Percentiles rank a stretch among this genome's conserved stretches.
These are phyloP conservation scores for Hucho hucho DNA, from an alignment of 2,113 vertebrate genomes.

Conservation along the genomic window DNA sequence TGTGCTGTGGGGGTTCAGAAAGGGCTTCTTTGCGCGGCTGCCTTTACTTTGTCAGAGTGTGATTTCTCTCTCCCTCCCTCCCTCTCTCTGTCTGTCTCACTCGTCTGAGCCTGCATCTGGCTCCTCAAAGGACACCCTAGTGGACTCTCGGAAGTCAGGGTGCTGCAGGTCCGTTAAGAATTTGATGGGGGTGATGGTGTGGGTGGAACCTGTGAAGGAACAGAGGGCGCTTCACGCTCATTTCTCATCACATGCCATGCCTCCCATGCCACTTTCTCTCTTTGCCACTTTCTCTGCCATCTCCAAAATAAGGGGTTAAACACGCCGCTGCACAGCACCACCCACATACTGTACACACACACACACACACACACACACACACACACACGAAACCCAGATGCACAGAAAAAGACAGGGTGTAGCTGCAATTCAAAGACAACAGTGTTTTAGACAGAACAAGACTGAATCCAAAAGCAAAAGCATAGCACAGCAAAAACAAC, in stretches of 20 bases:
- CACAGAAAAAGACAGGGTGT: conserved; percentile 63
- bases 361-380: conserved; percentile 8
- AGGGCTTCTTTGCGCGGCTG: conserved; percentile 95
- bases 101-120: conserved; percentile 91
- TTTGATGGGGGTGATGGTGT: conserved; percentile 99
- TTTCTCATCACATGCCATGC: conserved; percentile 68
- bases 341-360: conserved; percentile 8
- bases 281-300: conserved; percentile 33
- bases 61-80: conserved; percentile 79
- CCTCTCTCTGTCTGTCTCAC: conserved; percentile 85
- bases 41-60: conserved; percentile 92
- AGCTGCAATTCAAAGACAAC: conserved; percentile 72
- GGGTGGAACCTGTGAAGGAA: conserved; percentile 99
- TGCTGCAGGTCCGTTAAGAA: conserved; percentile 99
- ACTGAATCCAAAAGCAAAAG: conserved; percentile 5
- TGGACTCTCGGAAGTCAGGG: conserved; percentile 99
- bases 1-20: conserved; percentile 78
- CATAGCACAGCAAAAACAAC: conserved; percentile 4
- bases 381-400: conserved; percentile 10
- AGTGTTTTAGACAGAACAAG: conserved; percentile 50
- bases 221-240: conserved; percentile 90
- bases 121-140: conserved; percentile 99
- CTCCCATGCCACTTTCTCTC: conserved; percentile 15
- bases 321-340: conserved; percentile 23
- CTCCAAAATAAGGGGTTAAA: conserved; percentile 32